phyloP scores from a whole-genome alignment of 2,888 invertebrate genomes.

The Drosophila planitibia region DNA sequence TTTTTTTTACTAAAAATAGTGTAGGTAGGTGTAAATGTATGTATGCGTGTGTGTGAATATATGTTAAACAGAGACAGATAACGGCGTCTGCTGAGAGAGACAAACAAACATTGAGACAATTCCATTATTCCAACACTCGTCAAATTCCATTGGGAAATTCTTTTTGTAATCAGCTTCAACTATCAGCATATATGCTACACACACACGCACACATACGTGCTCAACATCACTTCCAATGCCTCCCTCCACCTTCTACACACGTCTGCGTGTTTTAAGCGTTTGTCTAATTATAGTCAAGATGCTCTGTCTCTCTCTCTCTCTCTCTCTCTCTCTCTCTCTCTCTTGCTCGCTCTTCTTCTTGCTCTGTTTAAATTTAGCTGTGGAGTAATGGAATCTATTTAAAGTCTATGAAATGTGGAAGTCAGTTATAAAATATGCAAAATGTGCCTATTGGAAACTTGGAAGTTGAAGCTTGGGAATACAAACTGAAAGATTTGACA shows the following conservation, averaged over 20 bases:
- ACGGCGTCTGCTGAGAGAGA: conserved; percentile 13
- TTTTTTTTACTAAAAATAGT: conserved; percentile 6
- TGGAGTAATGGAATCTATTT: conserved; percentile 73
- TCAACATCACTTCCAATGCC: conserved; percentile 24
- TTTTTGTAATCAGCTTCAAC: conserved; percentile 53
- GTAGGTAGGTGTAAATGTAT: conserved; percentile 9
- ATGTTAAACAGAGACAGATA: conserved; percentile 43
- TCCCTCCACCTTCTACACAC: conserved; percentile 7
- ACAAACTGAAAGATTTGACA: conserved; percentile 28
- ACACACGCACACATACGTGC: conserved; percentile 9
- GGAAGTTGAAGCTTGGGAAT: conserved; percentile 59
- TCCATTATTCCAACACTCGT: conserved; percentile 48
- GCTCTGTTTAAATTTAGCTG: conserved; percentile 57
- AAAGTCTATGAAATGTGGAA: conserved; percentile 52
- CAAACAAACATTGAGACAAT: conserved; percentile 23
- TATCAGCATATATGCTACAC: conserved; percentile 47
- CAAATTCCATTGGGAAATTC: conserved; percentile 44
- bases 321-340: conserved; percentile 2
- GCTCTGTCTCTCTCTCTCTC: neutral
- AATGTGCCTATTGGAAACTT: conserved; percentile 63
- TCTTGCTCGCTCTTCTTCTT: conserved; percentile 3
- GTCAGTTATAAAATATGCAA: conserved; percentile 73
- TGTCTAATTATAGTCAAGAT: conserved; percentile 52
- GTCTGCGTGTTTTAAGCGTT: conserved; percentile 46
- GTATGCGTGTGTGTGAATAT: neutral